Evolutionary conservation across 2,797 vertebrate species (phyloP), one percentile per base, ranked within the genome.

Genomic region (Sebastes minor): DNA sequence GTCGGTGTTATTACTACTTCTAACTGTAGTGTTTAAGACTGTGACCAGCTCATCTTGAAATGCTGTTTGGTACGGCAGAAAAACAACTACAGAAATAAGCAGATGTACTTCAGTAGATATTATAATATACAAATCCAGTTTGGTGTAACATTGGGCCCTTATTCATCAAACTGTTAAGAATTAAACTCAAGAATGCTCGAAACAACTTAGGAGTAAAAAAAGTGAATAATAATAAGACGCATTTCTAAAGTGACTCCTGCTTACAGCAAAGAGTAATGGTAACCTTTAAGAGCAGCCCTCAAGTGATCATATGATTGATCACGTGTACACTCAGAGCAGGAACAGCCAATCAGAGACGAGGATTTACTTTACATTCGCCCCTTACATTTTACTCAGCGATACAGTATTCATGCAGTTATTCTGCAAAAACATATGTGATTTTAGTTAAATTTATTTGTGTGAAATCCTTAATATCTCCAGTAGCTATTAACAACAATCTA

Each of bases 21-120:
- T 74, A 60, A 56, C 74, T 83, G 65, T 28, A 13, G 55, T 60
- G 73, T 79, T 81, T 77, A 72, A 73, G 66, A 71, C 22, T 46
- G 71, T 23, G 38, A 71, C 60, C 64, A 14, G 27, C 60, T 59
- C 38, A 7, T 81, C 33, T 52, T 65, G 35, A 78, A 86, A 76
- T 68, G 13, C 38, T 8, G 12, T 71, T 76, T 57, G 56, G 16
- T 52, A n/a, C 33, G 46, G 53, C 42, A 76, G 35, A 83, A 20
- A 30, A 60, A 53, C 22, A 64, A 57, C 52, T 61, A 35, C 55
- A 46, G 22, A 71, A 74, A 42, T 33, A 57, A 53, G 55, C 20
- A 9, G 20, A 28, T 75, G 32, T 49, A 63, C 22, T 68, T 76
- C 25, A 65, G 18, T 18, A 18, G 38, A 65, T 46, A 23, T 18